Evolutionary conservation across 2,797 vertebrate species (phyloP).

Genomic region (Chelon labrosus): DNA sequence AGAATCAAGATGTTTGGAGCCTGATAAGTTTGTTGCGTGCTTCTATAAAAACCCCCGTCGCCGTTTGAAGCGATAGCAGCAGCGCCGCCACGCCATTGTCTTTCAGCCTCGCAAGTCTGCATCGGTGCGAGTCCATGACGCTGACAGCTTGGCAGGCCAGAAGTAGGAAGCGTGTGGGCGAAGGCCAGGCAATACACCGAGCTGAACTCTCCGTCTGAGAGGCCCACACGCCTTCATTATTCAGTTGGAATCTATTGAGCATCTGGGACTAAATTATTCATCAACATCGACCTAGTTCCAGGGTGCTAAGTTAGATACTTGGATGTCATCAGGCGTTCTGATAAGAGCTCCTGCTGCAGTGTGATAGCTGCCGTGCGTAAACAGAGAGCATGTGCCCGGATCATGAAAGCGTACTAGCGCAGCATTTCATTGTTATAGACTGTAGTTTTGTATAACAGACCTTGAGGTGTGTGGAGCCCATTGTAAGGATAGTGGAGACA

Average conservation of each 20-base stretch:
- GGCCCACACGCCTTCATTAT: conserved; percentile 81
- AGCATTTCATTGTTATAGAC: conserved; percentile 33
- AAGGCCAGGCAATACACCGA: conserved; percentile 78
- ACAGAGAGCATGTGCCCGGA: conserved; percentile 38
- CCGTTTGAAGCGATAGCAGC: too few species aligned
- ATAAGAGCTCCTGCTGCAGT: conserved; percentile 69
- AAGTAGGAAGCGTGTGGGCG: conserved; percentile 79
- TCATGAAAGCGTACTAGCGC: conserved; percentile 23
- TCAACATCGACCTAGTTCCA: conserved; percentile 85
- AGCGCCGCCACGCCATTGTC: conserved; percentile 55
- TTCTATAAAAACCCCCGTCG: too few species aligned
- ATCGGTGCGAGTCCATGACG: conserved; percentile 60
- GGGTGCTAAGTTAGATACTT: conserved; percentile 82
- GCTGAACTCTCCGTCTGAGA: conserved; percentile 73
- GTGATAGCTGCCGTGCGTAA: conserved; percentile 67
- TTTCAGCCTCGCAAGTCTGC: conserved; percentile 50
- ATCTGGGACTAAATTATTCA: conserved; percentile 86
- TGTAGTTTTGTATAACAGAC: conserved; percentile 24
- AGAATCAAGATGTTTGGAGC: conserved; percentile 55
- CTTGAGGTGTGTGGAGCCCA: conserved; percentile 32
- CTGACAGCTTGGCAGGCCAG: conserved; percentile 79
- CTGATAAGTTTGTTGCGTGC: conserved; percentile 27
- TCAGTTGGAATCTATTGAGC: conserved; percentile 84
- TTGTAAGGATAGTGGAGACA: conserved; percentile 39
- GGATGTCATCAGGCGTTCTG: conserved; percentile 77